Evolutionary conservation across 2,888 invertebrate species (phyloP).

Genomic region (Xestia rhomboidea): DNA sequence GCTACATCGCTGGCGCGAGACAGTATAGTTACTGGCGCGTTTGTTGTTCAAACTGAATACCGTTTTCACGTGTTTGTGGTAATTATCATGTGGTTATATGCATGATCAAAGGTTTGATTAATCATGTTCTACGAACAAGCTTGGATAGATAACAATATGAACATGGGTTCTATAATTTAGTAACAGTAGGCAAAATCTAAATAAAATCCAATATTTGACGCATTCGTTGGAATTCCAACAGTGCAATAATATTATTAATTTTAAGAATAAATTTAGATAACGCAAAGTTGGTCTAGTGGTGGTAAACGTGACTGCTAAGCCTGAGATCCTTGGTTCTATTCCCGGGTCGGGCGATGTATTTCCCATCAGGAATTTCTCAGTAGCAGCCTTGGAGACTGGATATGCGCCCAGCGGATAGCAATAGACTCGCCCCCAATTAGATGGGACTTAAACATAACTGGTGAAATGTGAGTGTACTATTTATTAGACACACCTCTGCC

Average conservation of each 20-base stretch:
- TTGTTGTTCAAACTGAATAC: conserved; percentile 6
- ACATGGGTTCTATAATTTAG: neutral
- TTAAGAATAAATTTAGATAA: neutral
- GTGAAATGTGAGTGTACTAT: too few relatives aligned
- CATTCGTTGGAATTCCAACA: neutral
- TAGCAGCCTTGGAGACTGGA: too few relatives aligned
- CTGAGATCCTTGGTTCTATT: too few relatives aligned
- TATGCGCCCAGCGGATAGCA: too few relatives aligned
- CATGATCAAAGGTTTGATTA: neutral
- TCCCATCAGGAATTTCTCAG: too few relatives aligned
- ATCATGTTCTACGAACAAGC: neutral
- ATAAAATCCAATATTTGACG: neutral
- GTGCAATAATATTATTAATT: neutral
- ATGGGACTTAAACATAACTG: too few relatives aligned
- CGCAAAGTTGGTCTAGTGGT: neutral
- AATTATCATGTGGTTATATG: neutral
- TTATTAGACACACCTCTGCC: too few relatives aligned
- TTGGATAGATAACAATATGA: neutral
- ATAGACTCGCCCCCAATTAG: too few relatives aligned
- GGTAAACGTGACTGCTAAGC: neutral
- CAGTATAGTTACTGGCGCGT: conserved; percentile 2
- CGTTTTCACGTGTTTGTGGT: neutral
- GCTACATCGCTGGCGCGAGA: neutral
- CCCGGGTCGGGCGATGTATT: too few relatives aligned
- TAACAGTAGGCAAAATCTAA: neutral